These are phyloP conservation scores for Melipona quadrifasciata DNA, from an alignment of 1,140 invertebrate species.

Conservation along the genomic window DNA sequence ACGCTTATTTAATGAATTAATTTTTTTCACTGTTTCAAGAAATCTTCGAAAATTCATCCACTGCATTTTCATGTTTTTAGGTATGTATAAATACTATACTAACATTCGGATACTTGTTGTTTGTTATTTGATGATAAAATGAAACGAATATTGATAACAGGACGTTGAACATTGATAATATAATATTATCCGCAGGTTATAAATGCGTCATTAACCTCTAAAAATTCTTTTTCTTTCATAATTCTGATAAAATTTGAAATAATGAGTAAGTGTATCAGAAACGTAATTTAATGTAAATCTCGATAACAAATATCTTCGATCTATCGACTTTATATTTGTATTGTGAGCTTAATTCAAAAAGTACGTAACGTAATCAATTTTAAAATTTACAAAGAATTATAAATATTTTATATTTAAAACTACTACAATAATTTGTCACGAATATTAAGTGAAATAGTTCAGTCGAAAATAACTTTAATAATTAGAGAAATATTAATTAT, in stretches of 20 bases:
- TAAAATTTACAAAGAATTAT: background rate
- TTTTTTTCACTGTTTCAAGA: background rate
- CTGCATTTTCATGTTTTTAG: slow-evolving; percentile 27
- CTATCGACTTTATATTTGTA: background rate
- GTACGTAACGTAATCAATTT: background rate
- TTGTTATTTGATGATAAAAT: background rate
- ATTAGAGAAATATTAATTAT: background rate
- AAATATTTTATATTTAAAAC: background rate
- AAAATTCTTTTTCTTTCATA: background rate
- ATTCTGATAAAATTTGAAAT: background rate
- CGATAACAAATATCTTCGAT: background rate
- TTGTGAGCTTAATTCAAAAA: background rate
- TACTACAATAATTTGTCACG: background rate
- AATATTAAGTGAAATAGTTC: background rate
- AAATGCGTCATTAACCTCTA: background rate
- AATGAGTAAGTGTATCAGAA: background rate
- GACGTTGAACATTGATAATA: background rate
- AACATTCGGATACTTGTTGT: background rate
- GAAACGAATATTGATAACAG: background rate
- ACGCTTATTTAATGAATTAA: background rate
- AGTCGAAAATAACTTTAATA: background rate
- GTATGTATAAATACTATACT: background rate
- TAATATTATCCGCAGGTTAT: slow-evolving; percentile 13
- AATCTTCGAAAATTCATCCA: slow-evolving; percentile 2
- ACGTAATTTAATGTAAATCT: background rate